phyloP scores from a whole-genome alignment of 2,797 vertebrate species.

The Argya squamiceps region DNA sequence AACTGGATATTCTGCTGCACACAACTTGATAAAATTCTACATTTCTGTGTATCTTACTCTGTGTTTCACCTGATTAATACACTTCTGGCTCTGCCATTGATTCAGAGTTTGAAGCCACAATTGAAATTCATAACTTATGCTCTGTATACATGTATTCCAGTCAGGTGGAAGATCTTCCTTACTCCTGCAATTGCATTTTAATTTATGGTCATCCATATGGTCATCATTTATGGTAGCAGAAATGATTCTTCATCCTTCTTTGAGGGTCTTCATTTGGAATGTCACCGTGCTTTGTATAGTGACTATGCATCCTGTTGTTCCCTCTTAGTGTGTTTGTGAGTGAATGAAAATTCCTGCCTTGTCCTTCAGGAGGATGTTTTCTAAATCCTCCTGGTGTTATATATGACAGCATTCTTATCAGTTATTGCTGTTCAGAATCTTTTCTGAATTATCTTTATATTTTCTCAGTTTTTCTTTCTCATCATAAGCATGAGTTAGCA shows the following conservation, averaged over 20 bases:
- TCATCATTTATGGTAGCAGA: background rate
- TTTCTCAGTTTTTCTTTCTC: background rate
- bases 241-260: background rate
- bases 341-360: background rate
- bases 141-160: background rate
- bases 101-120: background rate
- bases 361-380: background rate
- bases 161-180: background rate
- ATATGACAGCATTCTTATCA: background rate
- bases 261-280: background rate
- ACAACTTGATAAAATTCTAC: background rate
- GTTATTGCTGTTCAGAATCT: background rate
- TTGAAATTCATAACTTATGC: background rate
- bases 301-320: background rate
- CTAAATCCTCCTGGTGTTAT: background rate
- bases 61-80: background rate
- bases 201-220: background rate
- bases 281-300: background rate
- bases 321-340: background rate
- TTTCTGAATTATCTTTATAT: background rate
- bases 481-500: background rate
- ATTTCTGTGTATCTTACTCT: background rate
- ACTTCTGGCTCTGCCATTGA: background rate
- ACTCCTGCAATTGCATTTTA: background rate
- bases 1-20: background rate